Percentiles rank a stretch among this genome's conserved stretches.
Evolutionary conservation across 2,797 vertebrate species (phyloP).

Genomic region (Microctenopoma stevenorrisi): DNA sequence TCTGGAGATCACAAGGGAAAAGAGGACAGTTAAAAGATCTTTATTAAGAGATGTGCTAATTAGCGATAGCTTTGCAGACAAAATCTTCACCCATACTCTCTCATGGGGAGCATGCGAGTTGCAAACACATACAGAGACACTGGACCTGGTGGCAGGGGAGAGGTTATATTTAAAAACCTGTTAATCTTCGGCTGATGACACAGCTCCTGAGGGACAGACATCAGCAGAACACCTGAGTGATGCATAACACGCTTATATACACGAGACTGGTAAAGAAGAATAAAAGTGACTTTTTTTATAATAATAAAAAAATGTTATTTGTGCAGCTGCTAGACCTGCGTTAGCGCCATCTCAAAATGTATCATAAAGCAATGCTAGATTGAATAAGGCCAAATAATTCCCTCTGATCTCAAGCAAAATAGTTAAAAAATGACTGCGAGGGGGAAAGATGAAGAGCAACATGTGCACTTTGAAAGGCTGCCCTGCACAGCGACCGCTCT

Average conservation of each 20-base stretch:
- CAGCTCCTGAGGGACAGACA: slow-evolving; percentile 29
- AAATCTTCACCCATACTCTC: neutral
- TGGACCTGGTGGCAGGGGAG: slow-evolving; percentile 35
- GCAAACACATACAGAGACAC: slow-evolving; percentile 16
- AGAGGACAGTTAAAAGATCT: slow-evolving; percentile 12
- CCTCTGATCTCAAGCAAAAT: neutral
- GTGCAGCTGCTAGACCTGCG: too few relatives aligned
- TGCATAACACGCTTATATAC: neutral
- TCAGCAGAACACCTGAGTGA: slow-evolving; percentile 25
- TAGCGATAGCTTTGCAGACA: slow-evolving; percentile 1
- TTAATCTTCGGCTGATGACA: slow-evolving; percentile 68
- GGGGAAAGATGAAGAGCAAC: neutral
- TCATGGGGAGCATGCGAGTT: slow-evolving; percentile 8
- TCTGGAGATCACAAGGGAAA: neutral
- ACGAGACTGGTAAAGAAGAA: neutral
- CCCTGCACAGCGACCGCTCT: neutral
- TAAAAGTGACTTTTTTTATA: too few relatives aligned
- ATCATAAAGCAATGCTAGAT: neutral
- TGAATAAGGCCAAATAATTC: too few relatives aligned
- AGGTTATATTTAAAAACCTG: slow-evolving; percentile 66
- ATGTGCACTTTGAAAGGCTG: slow-evolving; percentile 16
- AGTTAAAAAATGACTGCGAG: neutral
- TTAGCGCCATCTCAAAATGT: too few relatives aligned
- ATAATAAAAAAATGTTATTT: too few relatives aligned
- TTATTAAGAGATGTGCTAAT: slow-evolving; percentile 36